These are phyloP conservation scores for Orthonychiurus folsomi DNA, from an alignment of 2,888 invertebrate genomes.

Conservation along the genomic window DNA sequence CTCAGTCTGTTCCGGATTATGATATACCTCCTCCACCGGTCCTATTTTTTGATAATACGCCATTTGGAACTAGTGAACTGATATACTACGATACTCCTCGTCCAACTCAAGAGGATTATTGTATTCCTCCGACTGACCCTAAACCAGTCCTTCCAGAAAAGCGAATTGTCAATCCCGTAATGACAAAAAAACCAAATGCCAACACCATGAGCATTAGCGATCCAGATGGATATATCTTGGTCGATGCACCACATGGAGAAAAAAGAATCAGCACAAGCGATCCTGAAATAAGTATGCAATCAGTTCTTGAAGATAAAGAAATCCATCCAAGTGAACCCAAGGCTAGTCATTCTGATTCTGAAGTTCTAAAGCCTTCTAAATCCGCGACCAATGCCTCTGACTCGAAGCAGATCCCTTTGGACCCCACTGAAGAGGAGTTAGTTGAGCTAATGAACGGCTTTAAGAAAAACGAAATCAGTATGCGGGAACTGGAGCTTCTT, in stretches of 20 bases:
- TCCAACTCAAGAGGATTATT: slow-evolving; percentile 21
- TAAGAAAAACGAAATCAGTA: slow-evolving; percentile 77
- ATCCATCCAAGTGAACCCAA: not conserved
- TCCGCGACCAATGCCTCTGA: not conserved
- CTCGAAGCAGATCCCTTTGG: slow-evolving; percentile 15
- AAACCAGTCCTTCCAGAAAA: slow-evolving; percentile 19
- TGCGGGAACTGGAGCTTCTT: slow-evolving; percentile 72
- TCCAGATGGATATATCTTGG: slow-evolving; percentile 8
- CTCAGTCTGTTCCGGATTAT: not conserved
- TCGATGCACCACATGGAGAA: not conserved
- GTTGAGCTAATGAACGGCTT: slow-evolving; percentile 80
- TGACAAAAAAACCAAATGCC: slow-evolving; percentile 15
- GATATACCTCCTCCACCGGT: not conserved
- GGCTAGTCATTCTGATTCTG: not conserved
- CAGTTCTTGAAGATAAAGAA: not conserved
- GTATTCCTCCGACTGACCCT: slow-evolving; percentile 25
- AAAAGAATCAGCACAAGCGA: not conserved
- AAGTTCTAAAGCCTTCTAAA: not conserved
- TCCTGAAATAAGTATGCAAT: slow-evolving; percentile 8
- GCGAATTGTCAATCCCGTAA: not conserved
- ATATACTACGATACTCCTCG: slow-evolving; percentile 29
- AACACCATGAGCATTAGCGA: slow-evolving; percentile 7
- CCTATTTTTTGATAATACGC: not conserved
- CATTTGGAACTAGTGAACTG: not conserved
- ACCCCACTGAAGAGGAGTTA: slow-evolving; percentile 54